These are phyloP conservation scores for Coboldia fuscipes DNA, from an alignment of 1,140 invertebrate species.

Conservation along the genomic window DNA sequence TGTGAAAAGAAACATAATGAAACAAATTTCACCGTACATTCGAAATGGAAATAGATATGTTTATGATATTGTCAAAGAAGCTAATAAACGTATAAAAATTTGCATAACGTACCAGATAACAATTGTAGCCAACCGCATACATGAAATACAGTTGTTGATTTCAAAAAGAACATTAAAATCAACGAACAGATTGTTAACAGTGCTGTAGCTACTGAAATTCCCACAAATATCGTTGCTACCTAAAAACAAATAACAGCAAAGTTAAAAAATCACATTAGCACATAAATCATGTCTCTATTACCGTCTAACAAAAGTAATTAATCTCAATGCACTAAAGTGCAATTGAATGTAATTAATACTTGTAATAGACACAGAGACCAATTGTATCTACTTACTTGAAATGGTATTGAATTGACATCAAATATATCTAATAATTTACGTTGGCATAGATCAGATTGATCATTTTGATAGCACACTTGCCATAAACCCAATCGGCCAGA, in stretches of 20 bases:
- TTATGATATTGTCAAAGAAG: too few species aligned
- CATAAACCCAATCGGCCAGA: constrained; percentile 85
- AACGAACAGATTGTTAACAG: constrained; percentile 70
- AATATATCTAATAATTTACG: constrained; percentile 67
- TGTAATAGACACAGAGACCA: too few species aligned
- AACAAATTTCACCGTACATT: too few species aligned
- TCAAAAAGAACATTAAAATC: constrained; percentile 85
- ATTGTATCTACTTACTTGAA: constrained; percentile 22
- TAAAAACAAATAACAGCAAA: constrained; percentile 17
- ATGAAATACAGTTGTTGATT: constrained; percentile 80
- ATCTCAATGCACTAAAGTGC: too few species aligned
- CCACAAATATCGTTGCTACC: constrained; percentile 72
- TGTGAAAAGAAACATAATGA: too few species aligned
- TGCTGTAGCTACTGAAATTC: constrained; percentile 63
- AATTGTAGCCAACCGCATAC: constrained; percentile 87
- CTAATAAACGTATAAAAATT: too few species aligned
- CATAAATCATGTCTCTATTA: not conserved
- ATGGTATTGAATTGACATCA: constrained; percentile 58
- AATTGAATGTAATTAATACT: too few species aligned
- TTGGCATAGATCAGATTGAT: constrained; percentile 49
- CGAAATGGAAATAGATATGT: too few species aligned
- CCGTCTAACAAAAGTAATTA: too few species aligned
- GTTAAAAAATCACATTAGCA: constrained; percentile 1
- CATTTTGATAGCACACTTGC: constrained; percentile 55
- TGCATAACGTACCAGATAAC: constrained; percentile 53